Evolutionary conservation across 2,113 vertebrate genomes (phyloP), one percentile per base, ranked within the genome.

Genomic region (Haemorhous mexicanus): DNA sequence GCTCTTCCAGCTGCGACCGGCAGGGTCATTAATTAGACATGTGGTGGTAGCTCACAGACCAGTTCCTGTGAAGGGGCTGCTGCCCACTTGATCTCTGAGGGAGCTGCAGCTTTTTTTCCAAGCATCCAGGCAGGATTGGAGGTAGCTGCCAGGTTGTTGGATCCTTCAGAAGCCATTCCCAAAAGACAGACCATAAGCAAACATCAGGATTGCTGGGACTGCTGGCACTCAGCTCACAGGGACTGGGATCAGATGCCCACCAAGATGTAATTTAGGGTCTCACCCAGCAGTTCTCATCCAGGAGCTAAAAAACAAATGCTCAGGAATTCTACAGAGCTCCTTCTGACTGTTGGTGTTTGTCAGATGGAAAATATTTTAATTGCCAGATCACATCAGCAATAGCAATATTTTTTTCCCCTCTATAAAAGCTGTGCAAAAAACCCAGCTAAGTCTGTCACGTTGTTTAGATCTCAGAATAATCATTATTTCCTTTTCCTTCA

Each of bases 11-110:
- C 98, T 98, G 98, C 94, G 98, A 98, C 98, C 97, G 95, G 97
- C 97, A 98, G 98, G 98, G 98, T 98, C 98, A 98, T 98, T 98
- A 98, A 98, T 98, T 98, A 98, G 98, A 97, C 98, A 93, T 97
- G 97, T 97, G 97, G 97, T 95, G 89, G 96, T 96, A 93, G 97
- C 97, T 97, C 96, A 93, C 72, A 95, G 97, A 96, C 97, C 97
- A 94, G 97, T 97, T 96, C 98, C 97, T 96, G 96, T 97, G 94
- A 90, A 95, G 90, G 89, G 93, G 95, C 97, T 92, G 96, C 96
- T 98, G 98, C 98, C 97, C 98, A 95, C 96, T 96, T 97, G 95
- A 96, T 97, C 97, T 98, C 96, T 83, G 67, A 64, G 93, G 96
- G 94, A 97, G 91, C 64, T 69, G 33, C 52, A 55, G 96, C 84